These are phyloP conservation scores for Phalacrocorax carbo DNA, from an alignment of 2,113 vertebrate species.

Conservation along the genomic window DNA sequence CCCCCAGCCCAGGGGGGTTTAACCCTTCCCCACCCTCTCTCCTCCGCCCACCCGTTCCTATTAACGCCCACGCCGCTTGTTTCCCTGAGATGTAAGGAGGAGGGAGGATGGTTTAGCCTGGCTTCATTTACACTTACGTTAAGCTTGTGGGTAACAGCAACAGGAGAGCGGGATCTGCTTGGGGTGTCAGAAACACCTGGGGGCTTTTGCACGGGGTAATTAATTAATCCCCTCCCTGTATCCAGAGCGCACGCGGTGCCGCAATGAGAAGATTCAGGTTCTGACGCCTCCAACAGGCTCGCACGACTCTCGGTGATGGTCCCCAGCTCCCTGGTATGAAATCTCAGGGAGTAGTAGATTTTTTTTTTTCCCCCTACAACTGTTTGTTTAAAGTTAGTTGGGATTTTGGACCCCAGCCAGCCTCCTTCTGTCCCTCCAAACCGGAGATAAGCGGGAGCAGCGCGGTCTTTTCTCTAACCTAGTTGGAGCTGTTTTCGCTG, in stretches of 20 bases:
- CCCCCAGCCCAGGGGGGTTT: not conserved
- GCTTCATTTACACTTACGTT: not conserved
- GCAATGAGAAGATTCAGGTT: not conserved
- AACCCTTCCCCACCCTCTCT: not conserved
- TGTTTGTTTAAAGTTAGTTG: not conserved
- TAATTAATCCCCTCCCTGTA: not conserved
- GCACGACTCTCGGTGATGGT: not conserved
- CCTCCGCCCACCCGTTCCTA: accelerated
- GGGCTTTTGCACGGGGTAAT: not conserved
- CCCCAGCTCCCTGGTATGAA: not conserved
- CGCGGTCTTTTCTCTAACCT: not conserved
- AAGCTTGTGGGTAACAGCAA: not conserved
- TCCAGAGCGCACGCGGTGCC: not conserved
- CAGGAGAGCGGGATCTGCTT: not conserved
- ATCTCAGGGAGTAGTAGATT: not conserved
- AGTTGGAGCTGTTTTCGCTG: not conserved
- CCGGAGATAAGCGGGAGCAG: not conserved
- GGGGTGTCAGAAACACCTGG: not conserved
- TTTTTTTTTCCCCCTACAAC: not conserved
- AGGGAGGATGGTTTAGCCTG: not conserved
- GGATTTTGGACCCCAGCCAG: not conserved
- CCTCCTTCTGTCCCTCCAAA: not conserved
- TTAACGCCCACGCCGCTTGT: no score
- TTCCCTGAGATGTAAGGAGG: not conserved
- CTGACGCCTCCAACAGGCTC: not conserved